Evolutionary conservation across 35 echinoderm and acorn worm genomes (phyloP), one percentile per base, ranked within the genome.

Genomic region (Apostichopus japonicus): DNA sequence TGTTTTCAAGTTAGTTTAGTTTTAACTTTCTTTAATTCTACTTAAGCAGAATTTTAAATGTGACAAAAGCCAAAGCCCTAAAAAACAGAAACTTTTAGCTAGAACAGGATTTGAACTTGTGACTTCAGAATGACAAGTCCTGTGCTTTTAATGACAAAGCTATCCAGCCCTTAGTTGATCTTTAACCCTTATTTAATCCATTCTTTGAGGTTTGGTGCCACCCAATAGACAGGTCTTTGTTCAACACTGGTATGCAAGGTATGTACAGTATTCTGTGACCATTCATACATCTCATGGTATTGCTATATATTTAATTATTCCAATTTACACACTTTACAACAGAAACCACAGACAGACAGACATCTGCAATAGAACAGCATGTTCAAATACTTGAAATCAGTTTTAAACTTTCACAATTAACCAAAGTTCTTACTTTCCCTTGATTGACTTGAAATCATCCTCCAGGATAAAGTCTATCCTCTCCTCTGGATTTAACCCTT

Each of bases 401-500:
- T 51, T 25, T 56, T 23, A 21, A 24, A 5, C 16, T 17, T 17
- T 44, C 13, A 61, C 57, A 61, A 61, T 61, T 61, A 61, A 24
- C 8, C 77, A 78, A 78, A 2, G 21, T 23, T 78, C 19, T 54
- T 58, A 70, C 51, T 76, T 55, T 77, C 65, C 87, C 87, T 92
- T 73, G 25, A 71, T 70, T 19, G 92, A 5, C 22, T 73, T 84
- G 19, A 65, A 84, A 17, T 83, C 23, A 33, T 70, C 16, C 33
- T 70, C 88, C 11, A 97, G 25, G 58, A 86, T 86, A 56, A 97
- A 94, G 57, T 94, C 79, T 75, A 53, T 97, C 8, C 93, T 87
- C 16, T 95, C 73, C 27, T 94, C 95, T 90, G 92, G 92, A 52
- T 93, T 95, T 5, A 97, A 57, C 10, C 96, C 96, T 57, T 97